A percentile compares a stretch with the other conserved stretches of the same genome.
Evolutionary conservation across 1,140 invertebrate genomes (phyloP).

Genomic region (Megathymus violae): DNA sequence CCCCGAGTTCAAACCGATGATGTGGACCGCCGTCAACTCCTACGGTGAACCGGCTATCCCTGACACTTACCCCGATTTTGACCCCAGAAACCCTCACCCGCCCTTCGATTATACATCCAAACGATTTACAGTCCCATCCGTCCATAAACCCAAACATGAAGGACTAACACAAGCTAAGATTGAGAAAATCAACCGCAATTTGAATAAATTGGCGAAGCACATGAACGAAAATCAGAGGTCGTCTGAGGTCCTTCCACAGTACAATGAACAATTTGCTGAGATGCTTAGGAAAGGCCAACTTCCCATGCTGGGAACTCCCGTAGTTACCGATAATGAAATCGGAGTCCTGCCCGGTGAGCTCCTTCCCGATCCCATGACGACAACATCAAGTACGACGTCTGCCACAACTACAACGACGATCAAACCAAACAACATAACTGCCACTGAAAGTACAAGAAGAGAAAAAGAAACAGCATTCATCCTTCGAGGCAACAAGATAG

Average conservation of each 20-base stretch:
- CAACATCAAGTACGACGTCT: conserved; percentile 34
- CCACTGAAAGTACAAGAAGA: conserved; percentile 54
- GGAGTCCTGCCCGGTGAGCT: conserved; percentile 70
- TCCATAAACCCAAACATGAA: conserved; percentile 46
- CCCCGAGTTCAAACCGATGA: conserved; percentile 64
- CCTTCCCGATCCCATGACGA: conserved; percentile 56
- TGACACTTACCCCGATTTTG: conserved; percentile 63
- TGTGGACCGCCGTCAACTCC: conserved; percentile 66
- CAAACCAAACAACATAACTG: conserved; percentile 43
- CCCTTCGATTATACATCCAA: conserved; percentile 59
- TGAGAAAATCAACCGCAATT: conserved; percentile 69
- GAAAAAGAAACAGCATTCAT: conserved; percentile 74
- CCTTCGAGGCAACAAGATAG: conserved; percentile 77
- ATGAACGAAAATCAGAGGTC: conserved; percentile 67
- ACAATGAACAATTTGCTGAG: conserved; percentile 56
- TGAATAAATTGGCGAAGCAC: conserved; percentile 61
- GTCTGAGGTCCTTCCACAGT: conserved; percentile 58
- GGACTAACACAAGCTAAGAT: conserved; percentile 67
- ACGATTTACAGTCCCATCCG: conserved; percentile 46
- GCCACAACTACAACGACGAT: conserved; percentile 51
- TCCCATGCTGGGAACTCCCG: conserved; percentile 61
- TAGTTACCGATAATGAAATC: conserved; percentile 69
- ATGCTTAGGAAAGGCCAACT: conserved; percentile 62
- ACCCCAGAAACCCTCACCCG: conserved; percentile 53
- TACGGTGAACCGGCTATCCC: conserved; percentile 68